These are phyloP conservation scores for Telmatochromis sp. DNA, from an alignment of 2,113 vertebrate species.

Conservation along the genomic window DNA sequence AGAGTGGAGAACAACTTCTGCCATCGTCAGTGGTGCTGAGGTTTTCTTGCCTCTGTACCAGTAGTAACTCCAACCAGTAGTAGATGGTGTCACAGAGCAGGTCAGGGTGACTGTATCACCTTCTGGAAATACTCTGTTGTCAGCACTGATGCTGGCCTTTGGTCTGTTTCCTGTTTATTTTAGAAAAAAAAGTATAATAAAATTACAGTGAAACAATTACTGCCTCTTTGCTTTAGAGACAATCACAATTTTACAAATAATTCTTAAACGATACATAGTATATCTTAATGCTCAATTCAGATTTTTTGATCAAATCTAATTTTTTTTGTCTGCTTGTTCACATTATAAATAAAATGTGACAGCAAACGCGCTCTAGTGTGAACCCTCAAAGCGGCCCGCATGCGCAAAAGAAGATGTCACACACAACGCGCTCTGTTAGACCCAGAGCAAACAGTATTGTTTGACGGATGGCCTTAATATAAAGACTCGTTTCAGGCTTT, in stretches of 20 bases:
- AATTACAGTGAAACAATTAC: neutral
- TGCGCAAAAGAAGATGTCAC: no score
- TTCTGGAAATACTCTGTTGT: rapidly evolving
- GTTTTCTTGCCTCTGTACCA: neutral
- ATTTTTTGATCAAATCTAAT: no score
- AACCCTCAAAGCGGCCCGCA: no score
- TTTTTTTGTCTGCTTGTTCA: no score
- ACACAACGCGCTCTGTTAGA: no score
- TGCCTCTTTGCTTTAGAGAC: neutral
- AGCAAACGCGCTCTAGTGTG: rapidly evolving
- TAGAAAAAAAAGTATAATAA: neutral
- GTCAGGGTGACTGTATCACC: rapidly evolving
- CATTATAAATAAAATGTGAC: no score
- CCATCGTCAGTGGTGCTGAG: neutral
- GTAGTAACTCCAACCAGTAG: neutral
- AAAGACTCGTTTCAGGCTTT: no score
- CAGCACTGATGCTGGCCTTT: neutral
- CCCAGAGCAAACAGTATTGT: rapidly evolving
- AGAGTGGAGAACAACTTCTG: neutral
- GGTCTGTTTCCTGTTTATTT: neutral
- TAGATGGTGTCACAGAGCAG: neutral
- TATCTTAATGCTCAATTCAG: neutral
- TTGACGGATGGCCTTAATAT: no score
- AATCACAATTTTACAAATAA: neutral
- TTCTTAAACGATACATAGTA: neutral